Conservation (phyloP, 2,888 invertebrate genomes). For the Drosophila hawaiiensis region DNA sequence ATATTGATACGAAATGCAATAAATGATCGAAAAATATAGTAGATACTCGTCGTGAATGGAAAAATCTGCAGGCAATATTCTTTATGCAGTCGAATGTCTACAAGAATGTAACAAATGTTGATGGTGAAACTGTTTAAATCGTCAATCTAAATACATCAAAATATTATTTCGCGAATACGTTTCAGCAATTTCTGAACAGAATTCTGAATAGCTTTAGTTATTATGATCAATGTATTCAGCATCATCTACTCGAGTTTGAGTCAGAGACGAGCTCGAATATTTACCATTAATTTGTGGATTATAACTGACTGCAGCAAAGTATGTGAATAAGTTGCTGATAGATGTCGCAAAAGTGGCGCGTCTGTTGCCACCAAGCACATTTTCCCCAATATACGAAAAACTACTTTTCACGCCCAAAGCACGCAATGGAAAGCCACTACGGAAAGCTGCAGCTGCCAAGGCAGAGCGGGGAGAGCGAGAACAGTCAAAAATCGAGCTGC, state of each 20-base stretch:
- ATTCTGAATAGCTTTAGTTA: not conserved
- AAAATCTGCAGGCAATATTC: not conserved
- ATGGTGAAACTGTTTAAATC: not conserved
- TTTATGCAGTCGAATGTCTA: not conserved
- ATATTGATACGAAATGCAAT: no score
- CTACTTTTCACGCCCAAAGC: conserved; percentile 15
- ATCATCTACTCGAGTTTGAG: not conserved
- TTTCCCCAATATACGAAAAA: not conserved
- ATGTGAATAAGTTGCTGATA: not conserved
- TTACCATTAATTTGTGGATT: conserved; percentile 1
- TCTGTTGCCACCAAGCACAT: conserved; percentile 13
- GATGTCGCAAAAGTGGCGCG: not conserved
- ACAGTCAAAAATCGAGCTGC: conserved; percentile 25
- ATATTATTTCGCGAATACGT: not conserved
- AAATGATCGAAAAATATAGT: no score
- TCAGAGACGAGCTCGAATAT: not conserved
- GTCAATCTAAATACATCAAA: not conserved
- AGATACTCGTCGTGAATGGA: not conserved
- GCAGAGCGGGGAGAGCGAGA: not conserved
- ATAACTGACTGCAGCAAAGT: not conserved
- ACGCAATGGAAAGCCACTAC: conserved; percentile 7
- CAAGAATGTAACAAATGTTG: not conserved
- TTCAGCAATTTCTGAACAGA: not conserved
- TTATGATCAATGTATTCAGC: not conserved
- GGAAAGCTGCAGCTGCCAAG: conserved; percentile 21